Conservation (phyloP, 2,888 invertebrate species). For the Ichneumoninae sp. region DNA sequence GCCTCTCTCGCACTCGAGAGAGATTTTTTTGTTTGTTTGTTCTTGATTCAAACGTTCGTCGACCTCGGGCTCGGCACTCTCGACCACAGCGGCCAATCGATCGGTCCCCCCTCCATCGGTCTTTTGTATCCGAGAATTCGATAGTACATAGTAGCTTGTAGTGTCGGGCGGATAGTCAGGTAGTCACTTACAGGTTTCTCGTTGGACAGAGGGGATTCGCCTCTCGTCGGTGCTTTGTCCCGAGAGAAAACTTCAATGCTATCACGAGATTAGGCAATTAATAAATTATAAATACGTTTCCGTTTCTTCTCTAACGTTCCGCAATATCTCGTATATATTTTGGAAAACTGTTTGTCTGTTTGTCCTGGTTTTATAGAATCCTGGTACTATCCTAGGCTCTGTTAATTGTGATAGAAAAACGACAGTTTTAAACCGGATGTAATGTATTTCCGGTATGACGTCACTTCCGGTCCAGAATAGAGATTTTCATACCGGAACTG, state of each 20-base stretch:
- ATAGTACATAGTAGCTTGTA: neutral
- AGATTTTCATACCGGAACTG: no score
- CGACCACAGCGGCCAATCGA: conserved; percentile 56
- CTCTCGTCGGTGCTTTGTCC: conserved; percentile 14
- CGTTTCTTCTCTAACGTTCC: neutral
- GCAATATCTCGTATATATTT: neutral
- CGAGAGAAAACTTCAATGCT: neutral
- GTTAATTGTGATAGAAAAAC: no score
- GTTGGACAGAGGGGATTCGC: neutral
- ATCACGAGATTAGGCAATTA: neutral
- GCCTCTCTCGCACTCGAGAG: neutral
- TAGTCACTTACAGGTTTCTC: conserved; percentile 20
- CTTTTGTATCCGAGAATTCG: conserved; percentile 35
- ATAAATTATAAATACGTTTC: neutral
- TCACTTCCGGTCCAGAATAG: no score
- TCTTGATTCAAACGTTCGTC: conserved; percentile 36
- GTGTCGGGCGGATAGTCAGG: conserved; percentile 11
- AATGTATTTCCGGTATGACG: no score
- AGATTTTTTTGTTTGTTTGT: conserved; percentile 14
- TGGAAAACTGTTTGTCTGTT: no score
- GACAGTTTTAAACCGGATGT: no score
- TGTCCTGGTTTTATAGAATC: no score
- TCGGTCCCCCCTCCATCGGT: conserved; percentile 7
- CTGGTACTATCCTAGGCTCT: no score
- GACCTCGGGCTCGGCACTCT: conserved; percentile 37